Percentiles rank a stretch among this genome's conserved stretches.
These are phyloP conservation scores for Chrysemys picta DNA, from an alignment of 2,113 vertebrate genomes.

Conservation along the genomic window DNA sequence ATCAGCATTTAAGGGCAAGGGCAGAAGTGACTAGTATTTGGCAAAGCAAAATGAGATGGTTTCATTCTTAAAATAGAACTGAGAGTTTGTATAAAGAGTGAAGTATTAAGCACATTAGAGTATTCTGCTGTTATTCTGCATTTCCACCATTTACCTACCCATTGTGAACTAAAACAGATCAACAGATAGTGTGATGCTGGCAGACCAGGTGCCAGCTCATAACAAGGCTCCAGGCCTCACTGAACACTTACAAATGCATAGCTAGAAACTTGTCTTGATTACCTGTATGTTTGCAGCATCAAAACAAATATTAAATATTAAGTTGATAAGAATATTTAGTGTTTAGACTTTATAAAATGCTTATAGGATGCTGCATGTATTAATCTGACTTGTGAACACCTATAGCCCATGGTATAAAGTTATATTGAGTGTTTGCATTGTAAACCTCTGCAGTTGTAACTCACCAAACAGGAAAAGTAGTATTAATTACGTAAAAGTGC, in stretches of 20 bases:
- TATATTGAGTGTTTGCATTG: not conserved
- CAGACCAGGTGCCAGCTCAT: not conserved
- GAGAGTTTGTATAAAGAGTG: not conserved
- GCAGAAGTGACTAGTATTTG: not conserved
- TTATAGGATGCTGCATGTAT: not conserved
- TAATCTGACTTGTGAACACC: not conserved
- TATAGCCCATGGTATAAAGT: not conserved
- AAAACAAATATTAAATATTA: not conserved
- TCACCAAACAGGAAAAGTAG: not conserved
- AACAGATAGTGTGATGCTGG: not conserved
- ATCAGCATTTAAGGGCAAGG: not conserved
- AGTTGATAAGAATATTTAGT: not conserved
- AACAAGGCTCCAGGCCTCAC: not conserved
- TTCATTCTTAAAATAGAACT: not conserved
- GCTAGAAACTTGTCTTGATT: not conserved
- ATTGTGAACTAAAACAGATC: not conserved
- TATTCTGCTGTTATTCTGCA: not conserved
- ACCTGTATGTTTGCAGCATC: not conserved
- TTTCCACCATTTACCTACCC: not conserved
- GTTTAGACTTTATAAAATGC: not conserved
- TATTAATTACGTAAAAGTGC: not conserved
- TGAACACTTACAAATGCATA: not conserved
- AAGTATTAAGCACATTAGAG: not conserved
- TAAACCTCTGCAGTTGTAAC: not conserved
- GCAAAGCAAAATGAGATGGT: not conserved